These are phyloP conservation scores for Caranx ignobilis DNA, from an alignment of 2,113 vertebrate genomes.

Conservation along the genomic window DNA sequence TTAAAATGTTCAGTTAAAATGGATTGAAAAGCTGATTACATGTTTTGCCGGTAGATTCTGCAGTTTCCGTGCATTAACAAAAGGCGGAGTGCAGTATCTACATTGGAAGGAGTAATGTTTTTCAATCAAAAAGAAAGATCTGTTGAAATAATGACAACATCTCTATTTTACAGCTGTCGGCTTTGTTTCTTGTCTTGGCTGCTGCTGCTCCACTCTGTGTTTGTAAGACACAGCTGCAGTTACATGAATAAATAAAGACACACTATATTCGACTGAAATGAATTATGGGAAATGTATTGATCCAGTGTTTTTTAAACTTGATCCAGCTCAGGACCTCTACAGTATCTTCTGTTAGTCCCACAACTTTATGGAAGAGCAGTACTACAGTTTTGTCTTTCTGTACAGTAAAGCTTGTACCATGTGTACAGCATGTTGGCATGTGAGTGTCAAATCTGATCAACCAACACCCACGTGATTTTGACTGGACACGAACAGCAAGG, in stretches of 20 bases:
- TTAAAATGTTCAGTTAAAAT: no score
- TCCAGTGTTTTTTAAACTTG: background rate
- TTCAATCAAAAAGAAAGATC: background rate
- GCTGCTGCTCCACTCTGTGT: background rate
- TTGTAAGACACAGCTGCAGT: background rate
- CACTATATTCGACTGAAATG: background rate
- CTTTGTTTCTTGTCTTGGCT: background rate
- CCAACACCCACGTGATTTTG: background rate
- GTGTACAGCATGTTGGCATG: background rate
- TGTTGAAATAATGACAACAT: background rate
- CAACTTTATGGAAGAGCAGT: background rate
- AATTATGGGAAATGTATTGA: background rate
- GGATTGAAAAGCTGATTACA: no score
- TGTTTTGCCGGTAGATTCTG: background rate
- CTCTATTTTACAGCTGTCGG: background rate
- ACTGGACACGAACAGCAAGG: no score
- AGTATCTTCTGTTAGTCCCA: background rate
- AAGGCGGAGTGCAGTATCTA: background rate
- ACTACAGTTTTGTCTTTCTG: no score
- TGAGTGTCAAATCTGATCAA: conserved; percentile 4
- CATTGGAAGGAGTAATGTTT: background rate
- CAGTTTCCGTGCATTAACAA: background rate
- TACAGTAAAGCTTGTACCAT: background rate
- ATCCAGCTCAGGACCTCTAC: background rate
- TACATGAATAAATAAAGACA: conserved; percentile 9